Evolutionary conservation across 2,888 invertebrate species (phyloP), one percentile per base, ranked within the genome.

Genomic region (Helleia helle): DNA sequence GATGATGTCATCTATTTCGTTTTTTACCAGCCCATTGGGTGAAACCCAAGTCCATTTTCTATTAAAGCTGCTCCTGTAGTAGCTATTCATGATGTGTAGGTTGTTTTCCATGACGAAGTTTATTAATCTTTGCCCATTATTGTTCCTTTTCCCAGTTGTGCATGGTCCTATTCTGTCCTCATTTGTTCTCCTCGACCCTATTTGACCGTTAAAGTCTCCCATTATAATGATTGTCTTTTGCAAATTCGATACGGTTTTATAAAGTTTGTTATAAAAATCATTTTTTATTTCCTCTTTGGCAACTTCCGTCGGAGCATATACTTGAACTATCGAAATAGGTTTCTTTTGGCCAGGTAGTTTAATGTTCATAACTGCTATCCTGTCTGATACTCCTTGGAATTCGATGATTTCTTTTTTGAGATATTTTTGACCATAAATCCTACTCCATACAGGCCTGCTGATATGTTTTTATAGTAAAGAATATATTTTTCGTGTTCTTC

Each of bases 101-200:
- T 42, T 42, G 17, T 38, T 37, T 44, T 47, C 40, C 17, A 42
- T n/a, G 0, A 44, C 45, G 7, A 27, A 49, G 18, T 47, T 38
- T 41, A 50, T 45, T 7, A 52, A 28, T 41, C 46, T 46, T 42
- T n/a, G n/a, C n/a, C 51, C 52, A n/a, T 49, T 52, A n/a, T 48
- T 43, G 13, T 48, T 53, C 9, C 51, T 24, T 18, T 48, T 44
- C 1, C 51, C 50, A 3, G 37, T 43, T 29, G 37, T 30, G 12
- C 44, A 38, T n/a, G 42, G 44, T 36, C 44, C 41, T 7, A 46
- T 42, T 36, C 41, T 44, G 8, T 47, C 40, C 39, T 50, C 48
- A 4, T 46, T 44, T 5, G 26, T 44, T 29, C n/a, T 4, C 40
- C 46, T 28, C 8, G 41, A 3, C 4, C 50, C 49, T 11, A 50